Percentiles rank a stretch among this genome's conserved stretches.
These are phyloP conservation scores for Ptyas mucosa DNA, from an alignment of 2,113 vertebrate genomes.

Conservation along the genomic window DNA sequence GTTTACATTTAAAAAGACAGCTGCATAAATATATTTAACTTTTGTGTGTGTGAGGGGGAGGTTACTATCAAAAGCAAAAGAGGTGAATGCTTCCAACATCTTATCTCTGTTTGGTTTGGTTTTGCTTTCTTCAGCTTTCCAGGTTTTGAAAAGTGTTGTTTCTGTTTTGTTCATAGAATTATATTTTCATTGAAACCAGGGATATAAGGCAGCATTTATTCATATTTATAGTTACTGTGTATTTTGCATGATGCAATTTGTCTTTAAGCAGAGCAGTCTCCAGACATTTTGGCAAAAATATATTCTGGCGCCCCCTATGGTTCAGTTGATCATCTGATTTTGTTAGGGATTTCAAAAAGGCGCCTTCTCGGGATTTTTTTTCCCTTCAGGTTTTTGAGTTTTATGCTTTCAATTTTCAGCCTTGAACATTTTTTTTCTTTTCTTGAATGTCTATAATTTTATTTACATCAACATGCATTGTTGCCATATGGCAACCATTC, in stretches of 20 bases:
- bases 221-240: constrained; percentile 12
- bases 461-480: not conserved
- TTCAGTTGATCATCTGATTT: not conserved
- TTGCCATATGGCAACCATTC: not conserved
- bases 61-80: not conserved
- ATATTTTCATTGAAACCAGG: not conserved
- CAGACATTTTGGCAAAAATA: not conserved
- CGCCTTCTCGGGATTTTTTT: not conserved
- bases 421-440: not conserved
- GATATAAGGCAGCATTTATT: constrained; percentile 17
- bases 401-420: not conserved
- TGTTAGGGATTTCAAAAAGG: not conserved
- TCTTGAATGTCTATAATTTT: not conserved
- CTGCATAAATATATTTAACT: not conserved
- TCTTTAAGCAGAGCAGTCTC: not conserved
- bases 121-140: not conserved
- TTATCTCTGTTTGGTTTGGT: not conserved
- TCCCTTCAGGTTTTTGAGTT: not conserved
- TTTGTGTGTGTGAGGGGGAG: not conserved
- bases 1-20: not conserved
- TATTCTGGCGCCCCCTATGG: not conserved
- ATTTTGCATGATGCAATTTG: not conserved
- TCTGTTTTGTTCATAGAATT: constrained; percentile 2
- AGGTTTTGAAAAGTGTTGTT: not conserved
- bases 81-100: not conserved